A percentile compares a stretch with the other conserved stretches of the same genome.
These are phyloP conservation scores for Petaurus breviceps DNA, from an alignment of 2,113 vertebrate species.

Conservation along the genomic window DNA sequence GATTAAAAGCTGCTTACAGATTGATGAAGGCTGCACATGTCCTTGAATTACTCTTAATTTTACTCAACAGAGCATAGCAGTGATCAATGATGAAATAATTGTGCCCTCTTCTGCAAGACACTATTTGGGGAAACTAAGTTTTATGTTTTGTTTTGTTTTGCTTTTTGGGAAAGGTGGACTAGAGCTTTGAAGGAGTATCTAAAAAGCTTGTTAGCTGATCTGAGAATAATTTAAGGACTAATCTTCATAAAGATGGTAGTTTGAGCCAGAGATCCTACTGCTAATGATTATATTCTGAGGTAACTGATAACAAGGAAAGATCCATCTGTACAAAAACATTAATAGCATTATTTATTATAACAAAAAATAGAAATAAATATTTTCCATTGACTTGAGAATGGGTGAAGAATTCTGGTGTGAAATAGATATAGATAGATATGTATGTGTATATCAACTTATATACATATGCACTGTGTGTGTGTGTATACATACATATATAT, in stretches of 20 bases:
- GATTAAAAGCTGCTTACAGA: background rate
- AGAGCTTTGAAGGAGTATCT: constrained; percentile 27
- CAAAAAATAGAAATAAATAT: background rate
- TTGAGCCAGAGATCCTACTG: background rate
- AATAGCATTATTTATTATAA: background rate
- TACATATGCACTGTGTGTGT: too few species aligned
- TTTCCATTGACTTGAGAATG: background rate
- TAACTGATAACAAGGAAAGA: background rate
- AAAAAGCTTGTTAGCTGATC: constrained; percentile 23
- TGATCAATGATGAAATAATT: constrained; percentile 17
- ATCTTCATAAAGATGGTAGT: background rate
- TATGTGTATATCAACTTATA: background rate
- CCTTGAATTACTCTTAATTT: background rate
- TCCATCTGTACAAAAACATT: background rate
- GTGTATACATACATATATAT: too few species aligned
- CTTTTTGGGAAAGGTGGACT: constrained; percentile 21
- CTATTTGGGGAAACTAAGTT: background rate
- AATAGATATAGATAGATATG: too few species aligned
- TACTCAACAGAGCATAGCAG: background rate
- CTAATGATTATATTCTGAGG: background rate
- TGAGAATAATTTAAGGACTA: constrained; percentile 19
- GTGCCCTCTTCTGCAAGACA: background rate
- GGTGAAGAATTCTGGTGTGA: background rate
- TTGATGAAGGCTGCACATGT: constrained; percentile 52
- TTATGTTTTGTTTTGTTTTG: constrained; percentile 1